Percentiles rank a stretch among this genome's conserved stretches.
phyloP scores from a whole-genome alignment of 2,113 vertebrate genomes.

The Apodemus sylvaticus region DNA sequence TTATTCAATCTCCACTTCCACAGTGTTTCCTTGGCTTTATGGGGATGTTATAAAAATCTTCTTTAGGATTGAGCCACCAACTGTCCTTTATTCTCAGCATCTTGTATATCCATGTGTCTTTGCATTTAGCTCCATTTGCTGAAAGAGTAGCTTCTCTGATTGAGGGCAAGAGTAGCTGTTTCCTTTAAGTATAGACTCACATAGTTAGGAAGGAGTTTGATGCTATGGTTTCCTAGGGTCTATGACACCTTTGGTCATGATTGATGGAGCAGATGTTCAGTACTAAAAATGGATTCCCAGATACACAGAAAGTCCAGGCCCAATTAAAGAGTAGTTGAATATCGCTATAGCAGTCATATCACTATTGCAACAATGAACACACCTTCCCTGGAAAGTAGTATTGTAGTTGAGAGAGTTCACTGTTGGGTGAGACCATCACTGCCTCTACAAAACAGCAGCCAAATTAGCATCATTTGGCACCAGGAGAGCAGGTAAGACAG shows the following conservation, averaged over 20 bases:
- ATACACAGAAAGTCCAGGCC: too few relatives aligned
- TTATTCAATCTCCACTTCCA: neutral
- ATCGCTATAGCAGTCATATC: too few relatives aligned
- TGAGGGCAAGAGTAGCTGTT: neutral
- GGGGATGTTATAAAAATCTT: neutral
- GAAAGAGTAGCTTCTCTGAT: neutral
- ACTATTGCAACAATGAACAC: neutral
- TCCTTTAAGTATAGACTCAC: neutral
- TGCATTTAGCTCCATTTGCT: too few relatives aligned
- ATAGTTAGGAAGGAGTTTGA: neutral
- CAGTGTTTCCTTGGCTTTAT: neutral
- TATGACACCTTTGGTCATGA: neutral
- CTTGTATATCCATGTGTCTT: neutral
- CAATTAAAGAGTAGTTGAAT: neutral
- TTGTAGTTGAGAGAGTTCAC: neutral
- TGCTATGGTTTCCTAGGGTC: neutral
- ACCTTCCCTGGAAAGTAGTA: neutral
- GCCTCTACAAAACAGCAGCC: neutral
- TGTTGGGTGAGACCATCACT: too few relatives aligned
- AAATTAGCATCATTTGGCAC: too few relatives aligned
- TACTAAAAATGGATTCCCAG: neutral
- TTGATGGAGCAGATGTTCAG: neutral
- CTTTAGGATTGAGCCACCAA: neutral
- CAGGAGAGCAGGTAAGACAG: too few relatives aligned
- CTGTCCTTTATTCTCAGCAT: neutral